Evolutionary conservation across 2,113 vertebrate genomes (phyloP), one percentile per base, ranked within the genome.

Genomic region (Hippoglossus stenolepis): DNA sequence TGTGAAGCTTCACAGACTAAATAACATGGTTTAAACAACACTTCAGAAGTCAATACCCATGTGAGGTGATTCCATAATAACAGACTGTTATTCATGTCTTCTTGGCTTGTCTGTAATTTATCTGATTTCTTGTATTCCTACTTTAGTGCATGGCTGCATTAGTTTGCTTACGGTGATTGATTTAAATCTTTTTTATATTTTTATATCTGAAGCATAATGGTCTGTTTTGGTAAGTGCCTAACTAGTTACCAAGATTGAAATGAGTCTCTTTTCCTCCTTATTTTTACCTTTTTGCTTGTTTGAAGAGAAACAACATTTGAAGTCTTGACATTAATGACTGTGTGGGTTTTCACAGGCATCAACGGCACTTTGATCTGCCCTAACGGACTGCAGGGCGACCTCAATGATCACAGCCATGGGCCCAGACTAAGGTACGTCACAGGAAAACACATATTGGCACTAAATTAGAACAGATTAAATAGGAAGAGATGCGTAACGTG

Each of bases 281-380:
- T 11, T n/a, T 53, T 8, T 0, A 13, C 9, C 21, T 57, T 0
- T 64, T 47, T 59, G 2, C 31, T 76, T 62, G 2, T 60, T 24
- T 43, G 3, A 45, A 61, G 26, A 26, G 45, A 53, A 35, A 20
- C 13, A 7, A 13, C 49, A 18, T 68, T 47, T 58, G 3, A 71
- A 18, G 14, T 59, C 18, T 51, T 21, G 24, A 70, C 6, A 15
- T 61, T 75, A 1, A 71, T 23, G 13, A 72, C 24, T 66, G 51
- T 79, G 76, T 57, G 75, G 51, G 73, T 75, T 71, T 80, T 66
- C 13, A 10, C 85, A 99, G 98, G 92, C 47, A 95, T 99, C 94
- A 99, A 99, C 0, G 97, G 97, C 28, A 97, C 96, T 0, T 94
- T 95, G 91, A 94, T 99, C 82, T 99, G 98, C 87, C 98, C 98